Conservation (phyloP, 2,113 vertebrate genomes). For the Pygoscelis adeliae region DNA sequence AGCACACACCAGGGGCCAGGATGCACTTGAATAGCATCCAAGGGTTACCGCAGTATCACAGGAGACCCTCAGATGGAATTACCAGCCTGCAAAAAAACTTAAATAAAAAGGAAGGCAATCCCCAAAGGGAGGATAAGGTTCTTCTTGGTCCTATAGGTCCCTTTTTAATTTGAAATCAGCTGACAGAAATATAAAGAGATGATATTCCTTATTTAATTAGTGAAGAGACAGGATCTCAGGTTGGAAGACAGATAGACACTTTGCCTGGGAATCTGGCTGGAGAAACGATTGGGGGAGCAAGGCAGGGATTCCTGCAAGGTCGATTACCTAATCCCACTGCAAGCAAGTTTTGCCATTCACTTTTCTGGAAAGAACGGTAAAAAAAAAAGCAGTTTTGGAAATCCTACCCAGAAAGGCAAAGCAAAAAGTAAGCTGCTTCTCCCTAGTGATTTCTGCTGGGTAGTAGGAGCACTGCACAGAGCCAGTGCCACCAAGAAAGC, state of each 20-base stretch:
- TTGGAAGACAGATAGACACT: background rate
- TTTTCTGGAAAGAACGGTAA: background rate
- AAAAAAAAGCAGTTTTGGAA: background rate
- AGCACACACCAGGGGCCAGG: conserved; percentile 24
- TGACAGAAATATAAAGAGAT: conserved; percentile 33
- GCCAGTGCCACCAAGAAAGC: background rate
- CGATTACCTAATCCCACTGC: background rate
- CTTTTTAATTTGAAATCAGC: conserved; percentile 34
- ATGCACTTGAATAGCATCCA: conserved; percentile 62
- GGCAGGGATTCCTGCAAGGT: background rate
- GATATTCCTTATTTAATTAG: conserved; percentile 40
- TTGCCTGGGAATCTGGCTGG: background rate
- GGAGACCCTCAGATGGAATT: conserved; percentile 51
- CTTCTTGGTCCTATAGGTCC: conserved; percentile 7
- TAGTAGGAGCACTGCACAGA: background rate
- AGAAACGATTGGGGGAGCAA: background rate
- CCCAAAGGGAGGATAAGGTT: conserved; percentile 17
- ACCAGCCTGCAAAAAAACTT: background rate
- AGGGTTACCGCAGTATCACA: conserved; percentile 36
- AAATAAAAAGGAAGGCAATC: conserved; percentile 28
- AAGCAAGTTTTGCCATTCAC: background rate
- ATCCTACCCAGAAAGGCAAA: background rate
- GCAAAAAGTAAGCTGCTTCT: background rate
- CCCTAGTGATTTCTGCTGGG: background rate
- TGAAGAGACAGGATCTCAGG: background rate